phyloP scores from a whole-genome alignment of 2,113 vertebrate genomes.

The Spizaetus ornatus region DNA sequence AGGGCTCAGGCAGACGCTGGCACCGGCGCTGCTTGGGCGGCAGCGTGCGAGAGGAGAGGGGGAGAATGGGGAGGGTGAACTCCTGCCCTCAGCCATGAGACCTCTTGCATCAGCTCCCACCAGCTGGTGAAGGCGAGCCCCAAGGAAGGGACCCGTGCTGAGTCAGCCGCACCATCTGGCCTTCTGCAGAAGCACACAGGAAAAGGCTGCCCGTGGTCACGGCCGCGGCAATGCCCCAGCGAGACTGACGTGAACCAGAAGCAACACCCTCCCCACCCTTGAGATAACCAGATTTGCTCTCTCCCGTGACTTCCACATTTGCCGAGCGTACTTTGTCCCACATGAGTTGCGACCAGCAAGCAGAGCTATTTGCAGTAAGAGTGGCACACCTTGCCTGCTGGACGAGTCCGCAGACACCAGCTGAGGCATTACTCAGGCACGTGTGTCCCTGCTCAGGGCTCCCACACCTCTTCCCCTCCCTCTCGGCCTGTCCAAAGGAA shows the following conservation, averaged over 20 bases:
- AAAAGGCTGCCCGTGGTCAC: neutral
- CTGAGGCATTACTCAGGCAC: neutral
- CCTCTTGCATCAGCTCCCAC: neutral
- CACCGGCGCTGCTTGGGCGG: neutral
- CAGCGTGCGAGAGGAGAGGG: neutral
- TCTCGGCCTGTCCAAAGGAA: neutral
- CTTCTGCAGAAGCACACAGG: neutral
- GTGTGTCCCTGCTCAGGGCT: neutral
- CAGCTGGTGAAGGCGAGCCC: rapidly evolving
- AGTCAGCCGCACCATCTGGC: neutral
- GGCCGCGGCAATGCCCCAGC: neutral
- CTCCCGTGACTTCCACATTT: neutral
- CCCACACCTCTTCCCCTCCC: neutral
- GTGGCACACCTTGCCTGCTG: neutral
- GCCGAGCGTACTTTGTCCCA: neutral
- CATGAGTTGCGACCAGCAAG: neutral
- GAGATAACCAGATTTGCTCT: neutral
- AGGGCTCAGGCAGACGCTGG: neutral
- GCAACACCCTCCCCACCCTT: neutral
- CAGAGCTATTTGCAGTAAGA: neutral
- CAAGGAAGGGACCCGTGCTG: neutral
- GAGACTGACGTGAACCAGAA: neutral
- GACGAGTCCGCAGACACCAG: neutral
- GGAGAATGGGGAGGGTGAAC: neutral
- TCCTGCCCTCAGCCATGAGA: neutral